These are phyloP conservation scores for Busseola fusca DNA, from an alignment of 2,888 invertebrate genomes.

Conservation along the genomic window DNA sequence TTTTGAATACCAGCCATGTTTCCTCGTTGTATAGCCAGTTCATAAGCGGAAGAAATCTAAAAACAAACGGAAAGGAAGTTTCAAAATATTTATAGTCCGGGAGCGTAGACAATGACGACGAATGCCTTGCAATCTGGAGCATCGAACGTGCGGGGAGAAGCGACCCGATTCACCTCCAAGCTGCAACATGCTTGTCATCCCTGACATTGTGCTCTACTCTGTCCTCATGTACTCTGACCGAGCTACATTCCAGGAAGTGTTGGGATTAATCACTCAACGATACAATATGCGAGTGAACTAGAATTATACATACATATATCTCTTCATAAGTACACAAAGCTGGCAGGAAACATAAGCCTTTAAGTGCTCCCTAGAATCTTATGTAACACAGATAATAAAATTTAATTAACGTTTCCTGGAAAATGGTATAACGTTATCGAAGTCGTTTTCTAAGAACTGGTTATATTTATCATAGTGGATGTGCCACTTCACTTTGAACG, in stretches of 20 bases:
- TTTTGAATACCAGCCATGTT: neutral
- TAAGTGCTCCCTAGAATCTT: constrained; percentile 2
- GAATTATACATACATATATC: constrained; percentile 10
- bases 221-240: constrained; percentile 49
- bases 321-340: neutral
- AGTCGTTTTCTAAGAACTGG: neutral
- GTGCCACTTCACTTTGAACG: neutral
- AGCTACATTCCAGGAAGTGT: constrained; percentile 54
- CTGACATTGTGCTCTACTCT: constrained; percentile 60
- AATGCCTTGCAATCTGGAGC: constrained; percentile 68
- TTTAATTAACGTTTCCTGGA: neutral
- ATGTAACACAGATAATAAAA: neutral
- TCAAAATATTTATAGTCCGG: constrained; percentile 52
- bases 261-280: constrained; percentile 53
- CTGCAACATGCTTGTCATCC: constrained; percentile 69
- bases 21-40: neutral
- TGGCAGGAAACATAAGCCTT: neutral
- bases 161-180: constrained; percentile 66
- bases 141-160: constrained; percentile 62
- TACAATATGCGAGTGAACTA: constrained; percentile 49
- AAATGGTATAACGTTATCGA: neutral
- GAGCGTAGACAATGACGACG: constrained; percentile 55
- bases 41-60: constrained; percentile 20
- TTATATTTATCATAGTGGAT: neutral
- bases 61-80: constrained; percentile 28